Conservation (phyloP, 2,888 invertebrate species). For the Melanargia galathea region DNA sequence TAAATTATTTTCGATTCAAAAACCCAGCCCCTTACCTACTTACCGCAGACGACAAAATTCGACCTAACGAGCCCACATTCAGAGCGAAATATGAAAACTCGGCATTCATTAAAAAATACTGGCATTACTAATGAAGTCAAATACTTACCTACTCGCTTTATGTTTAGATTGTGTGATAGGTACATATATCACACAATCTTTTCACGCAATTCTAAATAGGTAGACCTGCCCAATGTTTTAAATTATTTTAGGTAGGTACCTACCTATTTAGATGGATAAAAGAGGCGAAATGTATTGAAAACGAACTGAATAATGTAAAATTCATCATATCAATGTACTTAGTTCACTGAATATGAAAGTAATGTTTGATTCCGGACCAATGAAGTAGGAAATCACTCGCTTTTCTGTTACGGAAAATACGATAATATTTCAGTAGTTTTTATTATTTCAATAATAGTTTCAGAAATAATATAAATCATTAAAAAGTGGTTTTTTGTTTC, state of each 20-base stretch:
- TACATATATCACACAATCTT: too few species aligned
- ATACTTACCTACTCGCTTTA: not conserved
- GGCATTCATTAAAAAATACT: constrained; percentile 34
- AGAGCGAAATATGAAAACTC: constrained; percentile 10
- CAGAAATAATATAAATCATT: too few species aligned
- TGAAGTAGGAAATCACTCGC: constrained; percentile 39
- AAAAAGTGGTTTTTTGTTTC: too few species aligned
- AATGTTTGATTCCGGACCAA: constrained; percentile 37
- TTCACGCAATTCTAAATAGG: too few species aligned
- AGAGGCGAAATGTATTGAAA: too few species aligned
- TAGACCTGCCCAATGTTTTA: too few species aligned
- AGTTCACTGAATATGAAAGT: constrained; percentile 36
- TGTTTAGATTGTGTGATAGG: not conserved
- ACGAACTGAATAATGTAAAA: constrained; percentile 18
- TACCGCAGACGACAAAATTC: constrained; percentile 4
- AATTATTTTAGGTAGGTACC: too few species aligned
- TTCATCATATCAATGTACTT: constrained; percentile 27
- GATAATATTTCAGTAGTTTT: not conserved
- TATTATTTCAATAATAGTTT: not conserved
- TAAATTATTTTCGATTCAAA: not conserved
- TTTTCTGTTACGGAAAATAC: constrained; percentile 33
- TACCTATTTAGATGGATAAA: too few species aligned
- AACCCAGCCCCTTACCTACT: not conserved
- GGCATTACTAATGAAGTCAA: constrained; percentile 29
- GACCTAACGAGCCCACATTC: constrained; percentile 20